These are phyloP conservation scores for Acromyrmex heyeri DNA, from an alignment of 1,140 invertebrate genomes.

Conservation along the genomic window DNA sequence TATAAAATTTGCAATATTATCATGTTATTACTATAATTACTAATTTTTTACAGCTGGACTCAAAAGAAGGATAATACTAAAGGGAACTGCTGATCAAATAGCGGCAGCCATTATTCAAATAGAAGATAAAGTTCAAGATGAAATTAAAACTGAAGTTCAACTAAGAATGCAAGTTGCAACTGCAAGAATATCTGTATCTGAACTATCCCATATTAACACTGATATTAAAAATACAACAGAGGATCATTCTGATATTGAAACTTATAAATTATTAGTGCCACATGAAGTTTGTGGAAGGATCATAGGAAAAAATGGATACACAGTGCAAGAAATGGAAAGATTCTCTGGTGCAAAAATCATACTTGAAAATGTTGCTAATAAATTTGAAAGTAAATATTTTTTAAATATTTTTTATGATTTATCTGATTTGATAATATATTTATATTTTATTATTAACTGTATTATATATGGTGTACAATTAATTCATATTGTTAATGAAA, in stretches of 20 bases:
- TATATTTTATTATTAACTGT: not conserved
- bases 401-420: not conserved
- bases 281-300: not conserved
- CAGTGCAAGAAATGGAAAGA: not conserved
- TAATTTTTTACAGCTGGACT: not conserved
- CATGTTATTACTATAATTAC: slow-evolving; percentile 53
- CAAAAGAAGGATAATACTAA: slow-evolving; percentile 87
- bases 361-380: not conserved
- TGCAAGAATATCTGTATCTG: not conserved
- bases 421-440: not conserved
- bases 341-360: not conserved
- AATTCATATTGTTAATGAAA: not conserved
- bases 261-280: not conserved
- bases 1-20: slow-evolving; percentile 86
- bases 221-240: not conserved
- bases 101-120: slow-evolving; percentile 88
- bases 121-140: slow-evolving; percentile 82
- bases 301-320: not conserved
- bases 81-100: slow-evolving; percentile 88
- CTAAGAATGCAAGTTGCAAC: not conserved
- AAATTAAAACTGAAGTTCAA: not conserved
- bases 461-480: not conserved
- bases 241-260: not conserved
- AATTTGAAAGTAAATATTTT: not conserved
- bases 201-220: not conserved